Evolutionary conservation across 2,797 vertebrate species (phyloP).

Genomic region (Crocodylus rhombifer): DNA sequence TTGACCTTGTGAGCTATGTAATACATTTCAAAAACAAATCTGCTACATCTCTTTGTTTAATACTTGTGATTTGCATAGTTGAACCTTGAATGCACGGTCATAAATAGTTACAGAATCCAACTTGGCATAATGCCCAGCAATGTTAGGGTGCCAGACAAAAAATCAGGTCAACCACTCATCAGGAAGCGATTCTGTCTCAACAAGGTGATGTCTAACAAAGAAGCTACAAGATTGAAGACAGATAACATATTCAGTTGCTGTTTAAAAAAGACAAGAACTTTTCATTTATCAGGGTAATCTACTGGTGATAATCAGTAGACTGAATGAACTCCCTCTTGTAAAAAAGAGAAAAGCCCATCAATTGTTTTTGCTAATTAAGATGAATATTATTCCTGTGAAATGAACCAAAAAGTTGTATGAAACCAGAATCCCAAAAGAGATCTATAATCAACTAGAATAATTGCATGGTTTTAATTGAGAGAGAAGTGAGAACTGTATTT

Average conservation of each 20-base stretch:
- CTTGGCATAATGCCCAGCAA: conserved; percentile 69
- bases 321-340: conserved; percentile 83
- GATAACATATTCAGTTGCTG: conserved; percentile 76
- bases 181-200: conserved; percentile 67
- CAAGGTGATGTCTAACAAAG: conserved; percentile 74
- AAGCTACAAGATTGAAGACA: conserved; percentile 67
- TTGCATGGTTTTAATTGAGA: conserved; percentile 92
- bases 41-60: conserved; percentile 68
- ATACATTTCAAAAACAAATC: conserved; percentile 64
- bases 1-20: conserved; percentile 69
- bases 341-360: conserved; percentile 82
- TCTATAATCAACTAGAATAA: conserved; percentile 91
- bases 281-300: conserved; percentile 74
- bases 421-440: conserved; percentile 87
- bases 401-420: conserved; percentile 85
- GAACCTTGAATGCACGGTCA: conserved; percentile 71
- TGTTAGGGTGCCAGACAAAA: conserved; percentile 74
- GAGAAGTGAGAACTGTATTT: conserved; percentile 80
- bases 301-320: conserved; percentile 80
- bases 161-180: conserved; percentile 62
- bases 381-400: conserved; percentile 88
- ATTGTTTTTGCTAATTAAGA: conserved; percentile 94
- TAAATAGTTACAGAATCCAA: conserved; percentile 72
- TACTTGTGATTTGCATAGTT: conserved; percentile 75
- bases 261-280: conserved; percentile 79